phyloP scores from a whole-genome alignment of 2,797 vertebrate genomes.

The Orestias chungarensis region DNA sequence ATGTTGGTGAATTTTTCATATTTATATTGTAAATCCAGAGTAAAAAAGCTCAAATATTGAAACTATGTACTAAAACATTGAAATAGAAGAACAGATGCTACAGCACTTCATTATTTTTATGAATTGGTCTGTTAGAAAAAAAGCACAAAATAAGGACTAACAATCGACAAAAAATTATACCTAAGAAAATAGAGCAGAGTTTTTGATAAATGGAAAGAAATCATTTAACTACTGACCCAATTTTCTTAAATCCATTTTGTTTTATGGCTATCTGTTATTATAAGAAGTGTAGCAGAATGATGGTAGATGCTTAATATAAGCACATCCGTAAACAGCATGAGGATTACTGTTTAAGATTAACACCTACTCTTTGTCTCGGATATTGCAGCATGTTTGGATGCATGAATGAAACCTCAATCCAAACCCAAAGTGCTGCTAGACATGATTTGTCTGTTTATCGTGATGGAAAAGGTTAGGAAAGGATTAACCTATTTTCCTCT shows the following conservation, averaged over 20 bases:
- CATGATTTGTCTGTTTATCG: slow-evolving; percentile 55
- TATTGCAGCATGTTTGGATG: slow-evolving; percentile 11
- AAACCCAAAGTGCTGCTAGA: slow-evolving; percentile 35
- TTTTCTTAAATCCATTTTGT: slow-evolving; percentile 40
- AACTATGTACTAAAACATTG: not conserved
- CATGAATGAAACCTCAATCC: slow-evolving; percentile 50
- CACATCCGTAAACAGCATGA: slow-evolving; percentile 29
- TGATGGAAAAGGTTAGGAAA: slow-evolving; percentile 53
- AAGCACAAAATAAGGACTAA: not conserved
- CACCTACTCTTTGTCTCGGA: slow-evolving; percentile 43
- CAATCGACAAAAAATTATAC: not conserved
- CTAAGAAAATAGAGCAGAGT: slow-evolving; percentile 22
- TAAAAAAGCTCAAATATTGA: not conserved
- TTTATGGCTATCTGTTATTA: slow-evolving; percentile 26
- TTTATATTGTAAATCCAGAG: not conserved
- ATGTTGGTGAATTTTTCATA: not conserved
- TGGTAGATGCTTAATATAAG: slow-evolving; percentile 17
- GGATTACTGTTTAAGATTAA: slow-evolving; percentile 65
- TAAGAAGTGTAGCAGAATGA: slow-evolving; percentile 28
- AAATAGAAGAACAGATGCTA: slow-evolving; percentile 1
- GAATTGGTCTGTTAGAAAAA: not conserved
- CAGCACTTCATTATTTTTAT: not conserved
- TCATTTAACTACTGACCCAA: slow-evolving; percentile 46
- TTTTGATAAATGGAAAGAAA: slow-evolving; percentile 25
- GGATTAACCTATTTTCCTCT: slow-evolving; percentile 71